Evolutionary conservation across 2,113 vertebrate species (phyloP), one percentile per base, ranked within the genome.

Genomic region (Philantomba maxwellii): DNA sequence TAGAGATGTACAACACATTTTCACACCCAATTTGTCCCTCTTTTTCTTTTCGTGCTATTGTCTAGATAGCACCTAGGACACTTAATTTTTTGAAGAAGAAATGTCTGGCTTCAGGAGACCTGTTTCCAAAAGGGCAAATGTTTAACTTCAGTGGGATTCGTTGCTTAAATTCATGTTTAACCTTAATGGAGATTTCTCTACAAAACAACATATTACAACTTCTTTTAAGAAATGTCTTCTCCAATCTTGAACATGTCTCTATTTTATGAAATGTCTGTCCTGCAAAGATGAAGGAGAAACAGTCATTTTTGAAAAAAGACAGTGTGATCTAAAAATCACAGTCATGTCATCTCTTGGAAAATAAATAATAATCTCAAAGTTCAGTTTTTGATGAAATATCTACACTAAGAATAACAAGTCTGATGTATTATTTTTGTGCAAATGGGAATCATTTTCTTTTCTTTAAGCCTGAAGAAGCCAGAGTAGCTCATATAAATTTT

Each of bases 381-480:
- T 95, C 55, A 62, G 57, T 82, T 92, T 55, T 66, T 90, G 21
- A 94, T 85, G 82, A 94, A 77, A 89, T 80, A 78, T 89, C 73
- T 93, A 95, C 23, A 55, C 57, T 89, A 97, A 30, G 45, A 97
- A 94, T 96, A 98, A 97, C 30, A 91, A 58, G 75, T 60, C 91
- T 70, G 30, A 92, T 49, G 58, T 57, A 58, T 1, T 75, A n/a
- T 25, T 91, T 81, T 92, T 97, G 93, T 49, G 53, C 8, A 86
- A 97, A 95, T 36, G 19, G 55, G 73, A 91, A 92, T 96, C 2
- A 96, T 93, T 96, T 97, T 26, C 88, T 91, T 97, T 97, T 87
- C 77, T 62, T 91, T 7, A 97, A 90, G 2, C 55, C 60, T 77
- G 60, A 33, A 23, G 83, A 95, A 81, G 62, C 30, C 13, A n/a